Evolutionary conservation across 30 jellyfish, hydroid and myxozoan genomes (phyloP).

Genomic region (Aurelia aurita): DNA sequence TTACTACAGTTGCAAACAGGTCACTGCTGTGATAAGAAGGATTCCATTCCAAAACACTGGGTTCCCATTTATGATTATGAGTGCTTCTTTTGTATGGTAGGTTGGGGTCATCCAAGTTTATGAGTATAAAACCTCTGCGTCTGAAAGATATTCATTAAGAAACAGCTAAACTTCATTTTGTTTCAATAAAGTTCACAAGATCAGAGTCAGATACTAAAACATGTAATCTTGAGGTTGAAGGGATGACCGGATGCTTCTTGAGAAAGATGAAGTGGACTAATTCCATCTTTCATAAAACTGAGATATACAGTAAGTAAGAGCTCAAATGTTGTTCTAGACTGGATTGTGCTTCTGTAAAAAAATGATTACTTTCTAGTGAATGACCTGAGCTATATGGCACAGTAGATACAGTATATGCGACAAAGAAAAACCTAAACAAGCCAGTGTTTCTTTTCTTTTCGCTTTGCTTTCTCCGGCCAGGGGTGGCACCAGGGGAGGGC

Average conservation of each 20-base stretch:
- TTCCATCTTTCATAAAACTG: too few relatives aligned
- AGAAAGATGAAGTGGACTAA: too few relatives aligned
- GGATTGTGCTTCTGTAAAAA: too few relatives aligned
- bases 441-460: too few relatives aligned
- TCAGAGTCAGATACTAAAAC: not conserved
- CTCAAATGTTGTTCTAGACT: not conserved
- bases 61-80: constrained; percentile 93
- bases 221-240: not conserved
- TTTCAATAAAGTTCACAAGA: not conserved
- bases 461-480: too few relatives aligned
- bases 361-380: too few relatives aligned
- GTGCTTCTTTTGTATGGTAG: constrained; percentile 47
- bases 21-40: constrained; percentile 70
- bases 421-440: too few relatives aligned
- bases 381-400: too few relatives aligned
- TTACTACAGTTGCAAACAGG: constrained; percentile 66
- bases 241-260: too few relatives aligned
- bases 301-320: not conserved
- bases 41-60: constrained; percentile 96
- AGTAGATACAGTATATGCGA: too few relatives aligned
- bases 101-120: constrained; percentile 76
- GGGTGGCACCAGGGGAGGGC: too few relatives aligned
- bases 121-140: constrained; percentile 78
- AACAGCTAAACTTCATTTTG: not conserved
- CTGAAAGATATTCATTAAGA: constrained; percentile 19